Percentiles rank a stretch among this genome's conserved stretches.
phyloP scores from a whole-genome alignment of 2,797 vertebrate species.

The Hybognathus amarus region DNA sequence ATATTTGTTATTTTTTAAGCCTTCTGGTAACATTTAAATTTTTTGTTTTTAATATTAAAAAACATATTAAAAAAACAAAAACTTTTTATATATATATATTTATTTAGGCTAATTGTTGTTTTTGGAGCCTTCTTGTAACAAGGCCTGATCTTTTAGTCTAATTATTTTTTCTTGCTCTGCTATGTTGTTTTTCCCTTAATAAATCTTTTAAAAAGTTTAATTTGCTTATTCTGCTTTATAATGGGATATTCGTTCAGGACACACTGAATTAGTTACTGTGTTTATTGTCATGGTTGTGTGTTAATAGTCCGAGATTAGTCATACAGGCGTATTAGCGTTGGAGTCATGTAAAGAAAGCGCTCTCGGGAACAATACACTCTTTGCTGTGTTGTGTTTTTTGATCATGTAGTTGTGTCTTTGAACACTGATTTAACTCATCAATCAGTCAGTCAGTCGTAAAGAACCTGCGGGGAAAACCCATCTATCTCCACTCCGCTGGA shows the following conservation, averaged over 20 bases:
- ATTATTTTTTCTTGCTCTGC: neutral
- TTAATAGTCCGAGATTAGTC: neutral
- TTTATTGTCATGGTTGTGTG: neutral
- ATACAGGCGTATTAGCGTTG: neutral
- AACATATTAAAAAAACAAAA: no score
- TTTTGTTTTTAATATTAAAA: no score
- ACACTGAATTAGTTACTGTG: no score
- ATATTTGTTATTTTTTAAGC: neutral
- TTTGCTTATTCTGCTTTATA: neutral
- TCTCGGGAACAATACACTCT: neutral
- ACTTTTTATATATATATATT: no score
- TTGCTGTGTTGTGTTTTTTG: neutral
- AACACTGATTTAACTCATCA: slow-evolving; percentile 36
- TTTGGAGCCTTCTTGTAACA: neutral
- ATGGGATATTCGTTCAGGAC: neutral
- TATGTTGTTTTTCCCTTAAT: neutral
- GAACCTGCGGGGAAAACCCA: slow-evolving; percentile 41
- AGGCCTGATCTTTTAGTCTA: neutral
- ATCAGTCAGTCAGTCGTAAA: slow-evolving; percentile 43
- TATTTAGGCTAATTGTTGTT: no score
- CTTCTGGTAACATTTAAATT: no score
- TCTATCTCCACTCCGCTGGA: neutral
- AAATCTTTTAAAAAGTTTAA: neutral
- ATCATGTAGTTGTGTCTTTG: slow-evolving; percentile 26
- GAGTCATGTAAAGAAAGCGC: neutral